Conservation (phyloP, 2,113 vertebrate species). For the Lampris incognitus region DNA sequence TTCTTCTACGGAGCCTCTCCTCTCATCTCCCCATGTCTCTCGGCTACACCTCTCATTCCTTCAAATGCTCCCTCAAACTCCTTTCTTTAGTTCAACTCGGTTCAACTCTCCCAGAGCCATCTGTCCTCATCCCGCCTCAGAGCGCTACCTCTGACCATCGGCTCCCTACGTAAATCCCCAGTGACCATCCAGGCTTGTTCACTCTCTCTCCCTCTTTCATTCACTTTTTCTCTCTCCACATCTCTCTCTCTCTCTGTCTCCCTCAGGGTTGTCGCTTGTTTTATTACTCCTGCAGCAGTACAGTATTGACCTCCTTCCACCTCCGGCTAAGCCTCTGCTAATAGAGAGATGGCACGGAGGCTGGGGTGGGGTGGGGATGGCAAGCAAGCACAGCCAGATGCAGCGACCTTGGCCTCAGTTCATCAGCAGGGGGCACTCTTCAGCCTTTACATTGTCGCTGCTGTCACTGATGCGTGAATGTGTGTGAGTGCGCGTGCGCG, state of each 20-base stretch:
- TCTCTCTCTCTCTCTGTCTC: neutral
- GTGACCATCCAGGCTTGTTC: constrained; percentile 14
- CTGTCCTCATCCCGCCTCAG: constrained; percentile 12
- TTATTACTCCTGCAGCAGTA: constrained; percentile 58
- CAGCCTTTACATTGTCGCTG: constrained; percentile 68
- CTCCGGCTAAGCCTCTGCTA: constrained; percentile 64
- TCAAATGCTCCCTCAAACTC: constrained; percentile 15
- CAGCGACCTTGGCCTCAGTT: constrained; percentile 39
- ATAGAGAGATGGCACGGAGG: constrained; percentile 53
- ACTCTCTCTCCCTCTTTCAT: constrained; percentile 11
- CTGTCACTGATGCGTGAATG: constrained; percentile 37
- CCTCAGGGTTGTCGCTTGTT: constrained; percentile 55
- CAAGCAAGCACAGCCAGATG: constrained; percentile 47
- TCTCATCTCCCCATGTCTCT: constrained; percentile 36
- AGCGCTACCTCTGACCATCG: constrained; percentile 15
- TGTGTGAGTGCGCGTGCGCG: constrained; percentile 3
- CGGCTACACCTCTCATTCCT: constrained; percentile 8
- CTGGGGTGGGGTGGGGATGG: too few species aligned
- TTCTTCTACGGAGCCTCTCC: constrained; percentile 15
- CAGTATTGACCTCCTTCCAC: constrained; percentile 55
- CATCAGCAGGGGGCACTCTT: constrained; percentile 80
- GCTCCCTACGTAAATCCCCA: constrained; percentile 20
- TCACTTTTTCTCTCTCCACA: constrained; percentile 5
- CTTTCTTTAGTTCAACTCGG: constrained; percentile 16
- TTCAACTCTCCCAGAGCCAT: constrained; percentile 6